These are phyloP conservation scores for Habropoda laboriosa DNA, from an alignment of 1,140 invertebrate species.

Conservation along the genomic window DNA sequence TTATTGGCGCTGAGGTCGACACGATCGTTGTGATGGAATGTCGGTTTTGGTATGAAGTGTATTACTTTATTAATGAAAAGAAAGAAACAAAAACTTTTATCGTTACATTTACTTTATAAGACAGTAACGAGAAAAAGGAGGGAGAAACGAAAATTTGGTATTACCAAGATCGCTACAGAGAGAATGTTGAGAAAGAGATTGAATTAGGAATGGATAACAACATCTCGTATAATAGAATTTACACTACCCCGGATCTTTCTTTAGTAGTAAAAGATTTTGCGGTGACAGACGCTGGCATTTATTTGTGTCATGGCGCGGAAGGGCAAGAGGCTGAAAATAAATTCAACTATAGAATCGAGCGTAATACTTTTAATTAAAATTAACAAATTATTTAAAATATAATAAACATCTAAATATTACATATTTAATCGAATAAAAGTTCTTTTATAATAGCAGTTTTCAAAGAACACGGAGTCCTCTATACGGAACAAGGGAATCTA, in stretches of 20 bases:
- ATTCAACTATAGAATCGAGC: constrained; percentile 82
- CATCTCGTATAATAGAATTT: constrained; percentile 75
- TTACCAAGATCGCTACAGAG: constrained; percentile 76
- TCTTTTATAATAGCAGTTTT: constrained; percentile 69
- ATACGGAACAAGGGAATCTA: constrained; percentile 76
- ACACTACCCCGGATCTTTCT: constrained; percentile 76
- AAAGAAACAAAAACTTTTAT: neutral
- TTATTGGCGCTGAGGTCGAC: constrained; percentile 77
- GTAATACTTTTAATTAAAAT: constrained; percentile 70
- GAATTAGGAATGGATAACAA: constrained; percentile 81
- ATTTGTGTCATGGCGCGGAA: constrained; percentile 80
- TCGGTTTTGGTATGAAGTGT: constrained; percentile 78
- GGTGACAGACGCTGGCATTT: constrained; percentile 78
- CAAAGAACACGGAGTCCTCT: constrained; percentile 60
- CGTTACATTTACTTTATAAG: neutral
- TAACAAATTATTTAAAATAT: constrained; percentile 11
- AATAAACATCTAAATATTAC: neutral
- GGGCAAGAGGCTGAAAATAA: constrained; percentile 79
- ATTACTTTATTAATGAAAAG: neutral
- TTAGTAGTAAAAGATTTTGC: constrained; percentile 78
- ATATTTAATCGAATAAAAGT: neutral
- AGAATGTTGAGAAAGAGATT: constrained; percentile 73
- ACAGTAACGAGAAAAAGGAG: constrained; percentile 73
- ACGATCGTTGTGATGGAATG: constrained; percentile 79
- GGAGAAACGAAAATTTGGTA: constrained; percentile 81